Evolutionary conservation across 30 jellyfish, hydroid and myxozoan genomes (phyloP).

Genomic region (Pseudorhiza aurosa): DNA sequence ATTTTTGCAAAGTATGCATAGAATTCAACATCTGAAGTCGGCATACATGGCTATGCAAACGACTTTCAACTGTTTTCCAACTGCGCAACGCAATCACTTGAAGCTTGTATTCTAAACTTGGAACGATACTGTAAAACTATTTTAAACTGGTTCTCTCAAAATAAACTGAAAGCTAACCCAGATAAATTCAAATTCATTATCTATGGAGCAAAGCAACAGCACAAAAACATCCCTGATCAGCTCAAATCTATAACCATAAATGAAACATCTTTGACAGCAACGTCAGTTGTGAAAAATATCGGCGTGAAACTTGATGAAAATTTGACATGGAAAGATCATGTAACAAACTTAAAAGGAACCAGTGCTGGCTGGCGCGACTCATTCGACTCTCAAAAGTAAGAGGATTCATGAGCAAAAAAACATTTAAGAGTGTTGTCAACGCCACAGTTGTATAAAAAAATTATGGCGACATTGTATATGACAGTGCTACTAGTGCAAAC

Average conservation of each 20-base stretch:
- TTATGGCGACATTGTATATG: not conserved
- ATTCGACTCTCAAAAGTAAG: not conserved
- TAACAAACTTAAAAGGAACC: too few relatives aligned
- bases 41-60: constrained; percentile 16
- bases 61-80: constrained; percentile 3
- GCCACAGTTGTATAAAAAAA: not conserved
- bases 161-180: not conserved
- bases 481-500: too few relatives aligned
- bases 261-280: constrained; percentile 8
- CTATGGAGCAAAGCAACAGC: too few relatives aligned
- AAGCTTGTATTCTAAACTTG: not conserved
- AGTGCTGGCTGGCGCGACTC: not conserved
- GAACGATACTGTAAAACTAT: constrained; percentile 19
- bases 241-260: constrained; percentile 18
- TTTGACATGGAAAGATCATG: constrained; percentile 9
- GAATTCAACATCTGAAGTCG: constrained; percentile 11
- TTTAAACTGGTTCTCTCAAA: not conserved
- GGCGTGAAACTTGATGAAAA: constrained; percentile 1
- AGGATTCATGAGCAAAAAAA: not conserved
- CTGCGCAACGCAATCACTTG: not conserved
- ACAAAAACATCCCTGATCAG: constrained; percentile 1
- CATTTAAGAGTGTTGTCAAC: not conserved
- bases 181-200: constrained; percentile 11
- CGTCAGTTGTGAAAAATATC: too few relatives aligned
- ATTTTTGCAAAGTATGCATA: not conserved